These are phyloP conservation scores for Meandrusa payeni DNA, from an alignment of 2,888 invertebrate genomes.

Conservation along the genomic window DNA sequence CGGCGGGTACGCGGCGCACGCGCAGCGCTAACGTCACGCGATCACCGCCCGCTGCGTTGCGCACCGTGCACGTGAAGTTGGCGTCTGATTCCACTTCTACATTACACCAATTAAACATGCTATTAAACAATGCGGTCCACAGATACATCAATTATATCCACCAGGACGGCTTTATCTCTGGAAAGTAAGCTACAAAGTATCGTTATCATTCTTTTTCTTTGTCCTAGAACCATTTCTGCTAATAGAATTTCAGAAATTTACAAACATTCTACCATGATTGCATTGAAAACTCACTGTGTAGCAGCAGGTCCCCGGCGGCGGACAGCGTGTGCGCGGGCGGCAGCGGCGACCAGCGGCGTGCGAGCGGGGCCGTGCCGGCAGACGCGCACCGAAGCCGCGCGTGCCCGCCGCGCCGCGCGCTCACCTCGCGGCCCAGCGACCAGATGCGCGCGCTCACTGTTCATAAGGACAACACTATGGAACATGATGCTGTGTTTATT, in stretches of 20 bases:
- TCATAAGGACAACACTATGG: no score
- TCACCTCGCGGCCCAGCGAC: conserved; percentile 85
- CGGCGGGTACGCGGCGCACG: conserved; percentile 73
- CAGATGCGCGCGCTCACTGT: conserved; percentile 89
- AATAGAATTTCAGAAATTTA: no score
- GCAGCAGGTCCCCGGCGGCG: conserved; percentile 81
- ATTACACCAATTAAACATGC: no score
- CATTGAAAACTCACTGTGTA: conserved; percentile 84
- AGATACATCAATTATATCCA: no score
- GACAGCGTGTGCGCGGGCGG: conserved; percentile 81
- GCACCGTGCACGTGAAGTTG: conserved; percentile 89
- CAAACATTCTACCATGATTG: no score
- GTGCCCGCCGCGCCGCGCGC: conserved; percentile 82
- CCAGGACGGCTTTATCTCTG: no score
- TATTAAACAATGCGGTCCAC: no score
- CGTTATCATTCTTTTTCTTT: no score
- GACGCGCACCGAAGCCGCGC: conserved; percentile 84
- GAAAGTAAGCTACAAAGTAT: no score
- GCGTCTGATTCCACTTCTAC: conserved; percentile 83
- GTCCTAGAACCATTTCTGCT: no score
- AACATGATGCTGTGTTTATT: no score
- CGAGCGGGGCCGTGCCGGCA: conserved; percentile 83
- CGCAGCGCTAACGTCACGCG: conserved; percentile 85
- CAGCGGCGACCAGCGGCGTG: conserved; percentile 80
- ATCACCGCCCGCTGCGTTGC: conserved; percentile 90